Conservation (phyloP, 2,113 vertebrate species). For the Panthera leo region DNA sequence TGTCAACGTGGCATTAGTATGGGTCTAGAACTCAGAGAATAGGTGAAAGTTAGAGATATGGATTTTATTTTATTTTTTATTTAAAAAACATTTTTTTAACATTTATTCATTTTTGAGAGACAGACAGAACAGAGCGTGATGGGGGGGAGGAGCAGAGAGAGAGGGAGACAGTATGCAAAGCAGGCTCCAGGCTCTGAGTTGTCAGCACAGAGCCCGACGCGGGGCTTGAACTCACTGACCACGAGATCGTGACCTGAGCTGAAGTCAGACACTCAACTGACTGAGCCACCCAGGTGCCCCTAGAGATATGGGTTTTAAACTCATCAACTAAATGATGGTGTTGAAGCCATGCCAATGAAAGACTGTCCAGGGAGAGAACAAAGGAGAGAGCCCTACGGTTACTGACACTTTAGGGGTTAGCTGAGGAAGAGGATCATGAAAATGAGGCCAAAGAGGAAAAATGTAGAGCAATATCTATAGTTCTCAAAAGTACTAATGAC, state of each 20-base stretch:
- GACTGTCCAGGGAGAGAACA: not conserved
- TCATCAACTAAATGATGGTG: not conserved
- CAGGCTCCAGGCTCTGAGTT: no score
- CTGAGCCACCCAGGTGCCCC: no score
- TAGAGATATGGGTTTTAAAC: not conserved
- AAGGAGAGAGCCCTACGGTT: not conserved
- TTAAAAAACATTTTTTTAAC: no score
- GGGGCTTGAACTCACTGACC: no score
- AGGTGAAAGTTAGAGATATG: not conserved
- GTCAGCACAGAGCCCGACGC: no score
- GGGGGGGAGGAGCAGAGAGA: no score
- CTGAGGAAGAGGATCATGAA: not conserved
- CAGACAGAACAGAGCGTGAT: no score
- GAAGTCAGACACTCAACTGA: no score
- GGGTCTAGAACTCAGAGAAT: not conserved
- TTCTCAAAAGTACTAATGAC: not conserved
- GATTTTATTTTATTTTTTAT: no score
- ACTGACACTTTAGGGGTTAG: not conserved
- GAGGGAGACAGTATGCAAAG: no score
- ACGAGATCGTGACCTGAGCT: no score
- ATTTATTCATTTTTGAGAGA: no score
- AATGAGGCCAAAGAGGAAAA: not conserved
- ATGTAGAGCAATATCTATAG: not conserved
- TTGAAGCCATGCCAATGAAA: not conserved
- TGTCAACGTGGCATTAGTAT: not conserved